Base-by-base conservation (phyloP, 92 coral and sea anemone species). In the Parazoanthus atlanticus region DNA sequence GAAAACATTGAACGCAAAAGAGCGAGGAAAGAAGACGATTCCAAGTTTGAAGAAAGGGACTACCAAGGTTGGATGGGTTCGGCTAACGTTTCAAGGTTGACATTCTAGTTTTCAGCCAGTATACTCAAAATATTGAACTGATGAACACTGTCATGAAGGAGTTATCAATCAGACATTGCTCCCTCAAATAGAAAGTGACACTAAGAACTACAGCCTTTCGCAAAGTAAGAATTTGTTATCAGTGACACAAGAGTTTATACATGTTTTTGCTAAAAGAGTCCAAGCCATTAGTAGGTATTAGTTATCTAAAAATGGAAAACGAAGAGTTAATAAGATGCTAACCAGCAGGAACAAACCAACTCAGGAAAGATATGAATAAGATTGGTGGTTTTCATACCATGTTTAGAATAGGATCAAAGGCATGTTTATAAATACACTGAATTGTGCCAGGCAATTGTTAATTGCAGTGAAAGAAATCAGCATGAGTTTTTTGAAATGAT, bases 1-100 rank as follows among this genome's bases (percentile, higher is more conserved):
- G 87, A 84, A 3, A 30, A 47, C 12, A 32, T 41, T 6, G 87
- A 69, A 26, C 87, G 87, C 47, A 84, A 84, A 70, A 69, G 79
- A 70, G 40, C 78, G 13, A 84, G 31, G 47, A 72, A 40, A 69
- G 78, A 71, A 29, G 43, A 43, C 3, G 65, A 84, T 15, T 5
- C 9, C 26, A 41, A 3, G n/a, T 69, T 41, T 70, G 77, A 26
- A 84, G 78, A 84, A 3, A 71, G 33, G 40, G 41, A 29, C 3
- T 7, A 8, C 6, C 61, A 69, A 71, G 83, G 12, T 0, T 84
- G 87, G 87, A 84, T 69, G n/a, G 43, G 25, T 9, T 43, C 87
- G 8, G 28, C 26, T 31, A 74, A 69, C 8, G 66, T 38, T 46
- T 47, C 77, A 26, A 84, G 78, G 74, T 70, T 84, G n/a, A 9